Evolutionary conservation across 1,140 invertebrate species (phyloP).

Genomic region (Calephelis nemesis): DNA sequence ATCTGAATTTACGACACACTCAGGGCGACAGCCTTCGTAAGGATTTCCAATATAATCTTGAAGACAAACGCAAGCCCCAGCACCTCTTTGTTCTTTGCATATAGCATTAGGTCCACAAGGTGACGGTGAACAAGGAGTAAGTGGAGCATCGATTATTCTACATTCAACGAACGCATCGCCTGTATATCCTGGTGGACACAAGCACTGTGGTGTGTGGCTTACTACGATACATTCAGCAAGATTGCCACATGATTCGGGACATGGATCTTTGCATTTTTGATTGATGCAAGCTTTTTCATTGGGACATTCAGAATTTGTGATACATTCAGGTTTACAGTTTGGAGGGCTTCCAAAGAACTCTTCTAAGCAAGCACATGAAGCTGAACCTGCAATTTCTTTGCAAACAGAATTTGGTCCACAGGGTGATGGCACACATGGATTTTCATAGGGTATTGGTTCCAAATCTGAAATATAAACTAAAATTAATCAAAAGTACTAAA

Average conservation of each 20-base stretch:
- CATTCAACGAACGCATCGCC: conserved; percentile 83
- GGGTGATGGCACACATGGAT: conserved; percentile 84
- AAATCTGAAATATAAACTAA: conserved; percentile 41
- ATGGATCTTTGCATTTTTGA: conserved; percentile 87
- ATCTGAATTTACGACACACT: conserved; percentile 82
- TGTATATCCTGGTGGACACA: conserved; percentile 80
- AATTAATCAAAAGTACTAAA: background rate
- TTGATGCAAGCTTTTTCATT: conserved; percentile 85
- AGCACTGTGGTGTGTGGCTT: conserved; percentile 84
- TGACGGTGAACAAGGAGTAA: conserved; percentile 82
- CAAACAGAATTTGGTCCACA: conserved; percentile 90
- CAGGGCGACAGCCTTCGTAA: conserved; percentile 83
- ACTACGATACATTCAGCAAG: conserved; percentile 84
- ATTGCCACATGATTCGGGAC: conserved; percentile 85
- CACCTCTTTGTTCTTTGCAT: conserved; percentile 80
- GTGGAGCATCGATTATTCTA: conserved; percentile 66
- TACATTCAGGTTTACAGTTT: conserved; percentile 86
- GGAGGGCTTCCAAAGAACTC: conserved; percentile 84
- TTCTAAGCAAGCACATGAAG: conserved; percentile 83
- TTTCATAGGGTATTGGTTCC: conserved; percentile 58
- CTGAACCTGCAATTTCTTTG: conserved; percentile 80
- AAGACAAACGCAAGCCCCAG: conserved; percentile 83
- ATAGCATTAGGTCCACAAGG: conserved; percentile 85
- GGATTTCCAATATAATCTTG: conserved; percentile 83
- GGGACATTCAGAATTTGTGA: conserved; percentile 86